Conservation (phyloP, 2,797 vertebrate genomes). For the Lycodopsis pacificus region DNA sequence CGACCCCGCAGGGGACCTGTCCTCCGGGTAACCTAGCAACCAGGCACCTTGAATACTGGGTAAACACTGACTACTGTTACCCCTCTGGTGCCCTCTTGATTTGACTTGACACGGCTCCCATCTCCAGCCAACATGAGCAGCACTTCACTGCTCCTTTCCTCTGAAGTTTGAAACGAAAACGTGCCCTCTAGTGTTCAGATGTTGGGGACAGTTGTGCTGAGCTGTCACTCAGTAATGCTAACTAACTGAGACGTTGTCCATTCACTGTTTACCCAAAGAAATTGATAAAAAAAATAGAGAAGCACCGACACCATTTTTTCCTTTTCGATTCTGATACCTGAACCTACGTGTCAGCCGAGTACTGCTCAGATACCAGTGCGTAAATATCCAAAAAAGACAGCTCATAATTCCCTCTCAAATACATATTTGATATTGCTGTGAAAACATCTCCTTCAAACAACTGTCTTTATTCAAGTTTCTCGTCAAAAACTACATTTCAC, state of each 20-base stretch:
- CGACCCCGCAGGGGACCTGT: slow-evolving; percentile 76
- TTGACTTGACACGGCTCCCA: neutral
- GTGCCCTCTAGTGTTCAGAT: neutral
- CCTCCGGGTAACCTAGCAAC: slow-evolving; percentile 29
- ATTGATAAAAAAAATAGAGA: neutral
- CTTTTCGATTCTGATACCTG: neutral
- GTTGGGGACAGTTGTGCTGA: neutral
- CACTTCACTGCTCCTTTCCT: neutral
- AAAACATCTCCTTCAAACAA: neutral
- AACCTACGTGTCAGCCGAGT: neutral
- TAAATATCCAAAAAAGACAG: neutral
- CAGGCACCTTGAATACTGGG: neutral
- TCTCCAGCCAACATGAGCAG: neutral
- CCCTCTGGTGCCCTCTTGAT: neutral
- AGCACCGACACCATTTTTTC: neutral
- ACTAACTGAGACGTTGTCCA: neutral
- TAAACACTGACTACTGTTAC: neutral
- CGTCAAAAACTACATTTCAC: neutral
- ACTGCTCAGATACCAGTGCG: neutral
- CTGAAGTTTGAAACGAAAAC: neutral
- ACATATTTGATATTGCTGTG: neutral
- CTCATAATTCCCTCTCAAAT: neutral
- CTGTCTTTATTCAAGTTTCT: neutral
- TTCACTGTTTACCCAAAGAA: neutral
- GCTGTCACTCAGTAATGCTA: slow-evolving; percentile 4